Evolutionary conservation across 2,113 vertebrate genomes (phyloP).

Genomic region (Globicephala melas): DNA sequence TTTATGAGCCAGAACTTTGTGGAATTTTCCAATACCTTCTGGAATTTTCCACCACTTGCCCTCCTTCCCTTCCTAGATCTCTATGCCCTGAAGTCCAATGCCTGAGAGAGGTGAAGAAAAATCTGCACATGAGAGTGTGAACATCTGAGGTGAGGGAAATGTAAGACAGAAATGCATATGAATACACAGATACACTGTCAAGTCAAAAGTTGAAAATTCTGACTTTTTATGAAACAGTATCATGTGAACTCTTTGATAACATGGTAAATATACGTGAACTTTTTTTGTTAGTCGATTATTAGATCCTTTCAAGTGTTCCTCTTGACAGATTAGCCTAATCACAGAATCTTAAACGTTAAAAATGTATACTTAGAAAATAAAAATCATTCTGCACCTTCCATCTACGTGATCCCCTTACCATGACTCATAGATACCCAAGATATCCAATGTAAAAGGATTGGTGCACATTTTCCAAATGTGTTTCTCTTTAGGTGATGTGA

Average conservation of each 20-base stretch:
- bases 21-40: not conserved
- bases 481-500: not conserved
- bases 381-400: not conserved
- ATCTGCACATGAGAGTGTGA: not conserved
- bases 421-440: not conserved
- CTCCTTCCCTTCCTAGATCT: not conserved
- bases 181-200: not conserved
- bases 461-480: not conserved
- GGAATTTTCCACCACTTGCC: not conserved
- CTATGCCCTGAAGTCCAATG: not conserved
- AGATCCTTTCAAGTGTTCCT: not conserved
- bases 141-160: not conserved
- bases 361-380: not conserved
- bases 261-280: not conserved
- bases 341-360: conserved; percentile 16
- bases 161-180: not conserved
- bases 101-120: not conserved
- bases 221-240: not conserved
- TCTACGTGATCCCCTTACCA: not conserved
- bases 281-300: not conserved
- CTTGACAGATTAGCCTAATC: not conserved
- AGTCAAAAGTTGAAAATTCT: not conserved
- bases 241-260: not conserved
- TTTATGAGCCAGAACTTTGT: not conserved
- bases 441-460: not conserved